Conservation (phyloP, 2,113 vertebrate species). For the Okapia johnstoni region DNA sequence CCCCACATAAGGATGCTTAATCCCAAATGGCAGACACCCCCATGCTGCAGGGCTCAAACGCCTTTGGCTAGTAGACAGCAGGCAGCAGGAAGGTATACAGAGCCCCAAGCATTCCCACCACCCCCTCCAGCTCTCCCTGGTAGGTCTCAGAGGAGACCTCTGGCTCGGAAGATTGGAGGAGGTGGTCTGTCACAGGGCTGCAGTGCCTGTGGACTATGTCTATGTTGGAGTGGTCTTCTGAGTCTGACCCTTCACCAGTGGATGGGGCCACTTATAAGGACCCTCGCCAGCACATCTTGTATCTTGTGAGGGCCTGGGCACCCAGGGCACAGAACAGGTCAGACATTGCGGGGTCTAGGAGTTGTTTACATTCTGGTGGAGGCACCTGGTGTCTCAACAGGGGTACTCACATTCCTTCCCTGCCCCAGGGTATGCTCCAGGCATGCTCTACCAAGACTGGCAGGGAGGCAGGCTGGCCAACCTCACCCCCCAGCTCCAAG, state of each 20-base stretch:
- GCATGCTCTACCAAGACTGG: background rate
- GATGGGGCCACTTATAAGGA: background rate
- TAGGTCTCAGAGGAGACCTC: background rate
- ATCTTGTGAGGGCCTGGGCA: background rate
- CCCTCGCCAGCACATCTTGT: background rate
- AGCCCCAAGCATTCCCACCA: background rate
- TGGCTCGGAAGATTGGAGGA: background rate
- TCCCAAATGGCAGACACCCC: background rate
- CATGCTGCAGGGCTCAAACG: background rate
- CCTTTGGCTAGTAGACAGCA: background rate
- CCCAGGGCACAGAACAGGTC: background rate
- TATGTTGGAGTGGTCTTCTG: background rate
- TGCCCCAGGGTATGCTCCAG: background rate
- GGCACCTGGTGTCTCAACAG: background rate
- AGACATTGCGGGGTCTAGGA: accelerated
- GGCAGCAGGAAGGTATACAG: accelerated
- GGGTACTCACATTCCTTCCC: background rate
- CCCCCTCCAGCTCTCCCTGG: background rate
- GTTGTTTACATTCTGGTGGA: background rate
- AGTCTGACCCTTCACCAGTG: background rate
- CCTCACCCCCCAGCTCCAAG: background rate
- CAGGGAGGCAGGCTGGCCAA: background rate
- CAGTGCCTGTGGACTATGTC: background rate
- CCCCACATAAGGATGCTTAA: background rate
- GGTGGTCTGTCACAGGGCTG: background rate